Percentiles rank a stretch among this genome's conserved stretches.
phyloP scores from a whole-genome alignment of 2,797 vertebrate genomes.

The Sebastes steindachneri region DNA sequence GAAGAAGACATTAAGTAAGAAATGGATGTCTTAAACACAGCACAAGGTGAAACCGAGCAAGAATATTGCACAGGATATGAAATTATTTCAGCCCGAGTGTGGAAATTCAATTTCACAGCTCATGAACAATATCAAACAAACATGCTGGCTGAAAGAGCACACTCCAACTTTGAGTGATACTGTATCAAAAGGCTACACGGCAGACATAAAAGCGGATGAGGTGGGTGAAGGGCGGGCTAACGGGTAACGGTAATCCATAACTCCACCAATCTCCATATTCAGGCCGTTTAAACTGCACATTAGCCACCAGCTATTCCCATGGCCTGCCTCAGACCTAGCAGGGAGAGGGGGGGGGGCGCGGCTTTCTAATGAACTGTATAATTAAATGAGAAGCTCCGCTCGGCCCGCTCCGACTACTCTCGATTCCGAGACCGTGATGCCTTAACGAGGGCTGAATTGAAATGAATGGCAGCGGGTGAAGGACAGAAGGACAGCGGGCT shows the following conservation, averaged over 20 bases:
- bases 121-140: constrained; percentile 80
- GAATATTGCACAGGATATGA: constrained; percentile 72
- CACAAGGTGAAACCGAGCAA: constrained; percentile 65
- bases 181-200: constrained; percentile 61
- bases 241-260: constrained; percentile 61
- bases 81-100: constrained; percentile 76
- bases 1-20: constrained; percentile 37
- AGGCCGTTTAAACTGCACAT: constrained; percentile 68
- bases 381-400: constrained; percentile 75
- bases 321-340: constrained; percentile 27
- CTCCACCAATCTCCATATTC: constrained; percentile 72
- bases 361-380: constrained; percentile 75
- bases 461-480: constrained; percentile 74
- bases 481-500: constrained; percentile 62
- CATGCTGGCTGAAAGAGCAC: constrained; percentile 61
- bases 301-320: constrained; percentile 62
- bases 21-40: constrained; percentile 70
- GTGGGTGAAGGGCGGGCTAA: constrained; percentile 76
- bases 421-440: constrained; percentile 23
- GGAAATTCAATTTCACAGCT: constrained; percentile 81
- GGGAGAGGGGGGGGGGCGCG: not conserved
- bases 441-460: constrained; percentile 65
- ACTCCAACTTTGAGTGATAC: constrained; percentile 58
- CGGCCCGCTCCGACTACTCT: constrained; percentile 34
- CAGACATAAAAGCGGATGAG: constrained; percentile 53